Percentiles rank a stretch among this genome's conserved stretches.
Conservation (phyloP, 1,140 invertebrate species). For the Pseudomyrmex pallidus region DNA sequence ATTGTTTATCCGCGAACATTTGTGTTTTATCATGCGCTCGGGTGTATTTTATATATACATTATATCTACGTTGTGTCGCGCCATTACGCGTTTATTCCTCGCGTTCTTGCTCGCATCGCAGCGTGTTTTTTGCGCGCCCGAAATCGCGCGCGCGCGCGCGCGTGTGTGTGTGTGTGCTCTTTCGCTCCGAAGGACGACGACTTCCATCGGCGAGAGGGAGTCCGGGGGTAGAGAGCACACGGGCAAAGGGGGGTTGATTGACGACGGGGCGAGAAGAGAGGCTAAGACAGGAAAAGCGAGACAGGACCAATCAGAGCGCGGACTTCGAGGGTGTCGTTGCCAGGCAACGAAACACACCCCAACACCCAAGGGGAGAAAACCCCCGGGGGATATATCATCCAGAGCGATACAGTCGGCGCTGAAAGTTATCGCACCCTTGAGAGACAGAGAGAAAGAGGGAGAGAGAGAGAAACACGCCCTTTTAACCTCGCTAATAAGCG, state of each 20-base stretch:
- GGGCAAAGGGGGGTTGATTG: conserved; percentile 67
- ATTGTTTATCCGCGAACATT: conserved; percentile 9
- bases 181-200: conserved; percentile 52
- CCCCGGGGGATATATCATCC: conserved; percentile 78
- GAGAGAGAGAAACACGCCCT: conserved; percentile 28
- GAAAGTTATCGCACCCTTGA: conserved; percentile 79
- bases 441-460: conserved; percentile 37
- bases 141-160: not conserved
- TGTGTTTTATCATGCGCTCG: not conserved
- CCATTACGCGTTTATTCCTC: conserved; percentile 36
- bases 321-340: conserved; percentile 84
- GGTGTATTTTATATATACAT: not conserved
- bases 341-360: conserved; percentile 81
- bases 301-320: conserved; percentile 77
- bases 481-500: conserved; percentile 59
- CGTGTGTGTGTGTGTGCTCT: conserved; percentile 27
- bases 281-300: conserved; percentile 74
- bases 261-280: conserved; percentile 68
- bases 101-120: conserved; percentile 27
- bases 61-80: not conserved
- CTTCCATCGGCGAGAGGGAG: conserved; percentile 58
- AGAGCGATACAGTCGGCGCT: conserved; percentile 79
- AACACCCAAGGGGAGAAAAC: conserved; percentile 79
- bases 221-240: conserved; percentile 17
- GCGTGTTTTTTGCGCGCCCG: not conserved